A percentile compares a stretch with the other conserved stretches of the same genome.
These are phyloP conservation scores for Hedya salicella DNA, from an alignment of 2,888 invertebrate genomes.

Conservation along the genomic window DNA sequence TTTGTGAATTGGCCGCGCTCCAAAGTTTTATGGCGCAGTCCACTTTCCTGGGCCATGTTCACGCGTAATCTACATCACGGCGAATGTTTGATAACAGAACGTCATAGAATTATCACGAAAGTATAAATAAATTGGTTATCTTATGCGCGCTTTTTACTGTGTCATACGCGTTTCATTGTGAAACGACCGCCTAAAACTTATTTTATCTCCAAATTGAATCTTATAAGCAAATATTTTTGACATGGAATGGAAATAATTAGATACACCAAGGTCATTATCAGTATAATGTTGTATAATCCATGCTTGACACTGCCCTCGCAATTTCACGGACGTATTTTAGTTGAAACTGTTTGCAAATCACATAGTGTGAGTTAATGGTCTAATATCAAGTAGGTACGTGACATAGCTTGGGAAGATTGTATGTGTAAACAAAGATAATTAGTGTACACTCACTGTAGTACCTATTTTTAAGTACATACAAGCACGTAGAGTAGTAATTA, in stretches of 20 bases:
- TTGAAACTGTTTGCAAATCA: slow-evolving; percentile 6
- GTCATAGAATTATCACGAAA: slow-evolving; percentile 51
- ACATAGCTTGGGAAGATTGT: background rate
- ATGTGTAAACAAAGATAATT: slow-evolving; percentile 31
- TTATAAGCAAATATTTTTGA: background rate
- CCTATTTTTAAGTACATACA: no score
- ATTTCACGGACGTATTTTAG: slow-evolving; percentile 11
- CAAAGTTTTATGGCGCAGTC: slow-evolving; percentile 67
- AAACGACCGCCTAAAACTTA: slow-evolving; percentile 14
- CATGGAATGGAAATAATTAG: background rate
- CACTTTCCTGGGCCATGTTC: slow-evolving; percentile 48
- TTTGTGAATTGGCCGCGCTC: slow-evolving; percentile 68
- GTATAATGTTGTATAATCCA: slow-evolving; percentile 14
- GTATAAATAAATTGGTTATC: slow-evolving; percentile 44
- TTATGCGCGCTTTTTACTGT: slow-evolving; percentile 39
- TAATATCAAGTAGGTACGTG: slow-evolving; percentile 23
- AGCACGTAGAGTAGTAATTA: no score
- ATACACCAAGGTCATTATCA: slow-evolving; percentile 36
- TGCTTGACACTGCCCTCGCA: slow-evolving; percentile 33
- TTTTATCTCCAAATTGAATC: slow-evolving; percentile 19
- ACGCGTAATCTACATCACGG: slow-evolving; percentile 53
- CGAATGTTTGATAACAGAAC: slow-evolving; percentile 76
- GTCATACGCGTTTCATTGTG: slow-evolving; percentile 23
- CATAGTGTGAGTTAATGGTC: background rate
- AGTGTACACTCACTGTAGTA: background rate